Evolutionary conservation across 1,140 invertebrate genomes (phyloP), one percentile per base, ranked within the genome.

Genomic region (Eurosta solidaginis): DNA sequence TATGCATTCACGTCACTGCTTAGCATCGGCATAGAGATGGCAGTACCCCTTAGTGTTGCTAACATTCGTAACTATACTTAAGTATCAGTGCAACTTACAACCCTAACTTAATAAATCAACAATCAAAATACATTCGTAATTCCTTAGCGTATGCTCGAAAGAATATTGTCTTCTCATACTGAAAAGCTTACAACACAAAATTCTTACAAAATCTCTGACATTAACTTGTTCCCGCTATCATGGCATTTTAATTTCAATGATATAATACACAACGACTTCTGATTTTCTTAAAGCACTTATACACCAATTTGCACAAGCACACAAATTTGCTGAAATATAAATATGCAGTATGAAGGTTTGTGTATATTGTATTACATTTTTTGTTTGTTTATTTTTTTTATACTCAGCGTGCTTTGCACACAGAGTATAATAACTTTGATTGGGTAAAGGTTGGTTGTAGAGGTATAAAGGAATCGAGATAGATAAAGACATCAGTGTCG

Each of bases 131-230:
- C 59, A 22, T 10, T 22, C 33, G 59, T 68, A 68, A 68, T 68
- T 20, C 59, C 59, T 33, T 2, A 33, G 59, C 36, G 33, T 10
- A 68, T 40, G 59, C 33, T 22, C 17, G 17, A 22, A 68, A 68
- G 36, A 29, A 68, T 14, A 68, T 68, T 68, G 59, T 68, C 40
- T 68, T 6, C 59, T n/a, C n/a, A n/a, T n/a, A n/a, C n/a, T n/a
- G n/a, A 74, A 29, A 47, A 36, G 20, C 29, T 36, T 20, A 22
- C 1, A 20, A 47, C n/a, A 45, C 45, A n/a, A 45, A 47, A 74
- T 47, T 68, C 59, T 68, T 68, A 68, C 59, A 75, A 45, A 25
- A 45, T 75, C 45, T 75, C 45, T 75, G n/a, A 22, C 73, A 47
- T 75, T 75, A 27, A 75, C 44, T 75, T 47, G 44, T 75, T 25